Percentiles rank a stretch among this genome's conserved stretches.
phyloP scores from a whole-genome alignment of 2,888 invertebrate genomes.

The Uloborus plumipes region DNA sequence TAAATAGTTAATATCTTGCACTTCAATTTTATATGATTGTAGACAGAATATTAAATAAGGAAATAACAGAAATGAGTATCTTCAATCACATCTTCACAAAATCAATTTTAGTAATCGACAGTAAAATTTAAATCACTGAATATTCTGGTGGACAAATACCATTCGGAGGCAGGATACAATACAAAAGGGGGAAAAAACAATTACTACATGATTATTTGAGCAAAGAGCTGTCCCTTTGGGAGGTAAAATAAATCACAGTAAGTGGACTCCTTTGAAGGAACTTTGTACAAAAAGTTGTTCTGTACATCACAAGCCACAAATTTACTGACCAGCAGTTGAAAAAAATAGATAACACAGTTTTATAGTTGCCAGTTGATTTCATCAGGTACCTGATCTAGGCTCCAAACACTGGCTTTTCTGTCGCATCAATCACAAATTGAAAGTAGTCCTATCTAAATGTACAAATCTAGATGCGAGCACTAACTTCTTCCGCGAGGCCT shows the following conservation, averaged over 20 bases:
- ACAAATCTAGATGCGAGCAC: constrained; percentile 75
- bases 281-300: constrained; percentile 60
- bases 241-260: constrained; percentile 63
- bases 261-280: constrained; percentile 57
- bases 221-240: constrained; percentile 56
- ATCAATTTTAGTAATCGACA: no score
- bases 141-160: no score
- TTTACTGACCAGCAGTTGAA: constrained; percentile 58
- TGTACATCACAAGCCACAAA: constrained; percentile 40
- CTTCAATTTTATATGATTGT: no score
- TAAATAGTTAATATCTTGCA: no score
- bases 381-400: constrained; percentile 28
- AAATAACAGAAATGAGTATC: no score
- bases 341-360: constrained; percentile 33
- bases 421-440: background rate
- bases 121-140: no score
- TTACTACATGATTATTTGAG: constrained; percentile 37
- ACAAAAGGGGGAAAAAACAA: background rate
- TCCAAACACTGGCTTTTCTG: background rate
- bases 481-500: constrained; percentile 90
- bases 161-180: no score
- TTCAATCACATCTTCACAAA: no score
- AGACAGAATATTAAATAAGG: no score
- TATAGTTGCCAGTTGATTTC: constrained; percentile 28
- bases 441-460: background rate